These are phyloP conservation scores for Steinernema scapterisci DNA, from an alignment of 2,888 invertebrate species.

Conservation along the genomic window DNA sequence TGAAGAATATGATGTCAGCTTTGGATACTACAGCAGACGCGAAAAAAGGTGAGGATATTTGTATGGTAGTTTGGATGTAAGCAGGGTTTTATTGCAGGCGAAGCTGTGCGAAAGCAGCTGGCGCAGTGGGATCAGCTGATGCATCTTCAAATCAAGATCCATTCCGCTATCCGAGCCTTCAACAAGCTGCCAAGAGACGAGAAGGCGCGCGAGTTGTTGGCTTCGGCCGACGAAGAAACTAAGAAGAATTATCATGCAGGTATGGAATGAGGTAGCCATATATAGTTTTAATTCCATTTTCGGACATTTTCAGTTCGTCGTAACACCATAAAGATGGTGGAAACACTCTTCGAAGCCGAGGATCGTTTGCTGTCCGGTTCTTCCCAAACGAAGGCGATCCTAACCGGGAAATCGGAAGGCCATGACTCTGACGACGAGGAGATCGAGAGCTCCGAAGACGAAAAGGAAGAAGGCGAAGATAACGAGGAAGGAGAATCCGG, in stretches of 20 bases:
- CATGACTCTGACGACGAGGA: constrained; percentile 56
- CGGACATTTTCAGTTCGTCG: constrained; percentile 37
- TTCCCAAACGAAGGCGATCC: constrained; percentile 35
- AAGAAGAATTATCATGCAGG: constrained; percentile 43
- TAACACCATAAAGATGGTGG: constrained; percentile 45
- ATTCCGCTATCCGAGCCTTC: constrained; percentile 48
- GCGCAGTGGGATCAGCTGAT: constrained; percentile 58
- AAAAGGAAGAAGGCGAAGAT: constrained; percentile 42
- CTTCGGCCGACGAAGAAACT: constrained; percentile 44
- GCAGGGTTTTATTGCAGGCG: constrained; percentile 40
- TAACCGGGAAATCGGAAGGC: constrained; percentile 27
- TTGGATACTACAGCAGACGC: background rate
- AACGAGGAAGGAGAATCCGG: constrained; percentile 39
- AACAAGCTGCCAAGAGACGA: constrained; percentile 59
- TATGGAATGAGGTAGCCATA: constrained; percentile 23
- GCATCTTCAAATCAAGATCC: constrained; percentile 44
- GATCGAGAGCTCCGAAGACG: constrained; percentile 61
- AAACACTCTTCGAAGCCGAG: constrained; percentile 39
- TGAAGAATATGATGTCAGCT: background rate
- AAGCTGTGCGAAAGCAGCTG: constrained; percentile 48
- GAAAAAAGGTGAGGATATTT: background rate
- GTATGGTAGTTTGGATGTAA: too few species aligned
- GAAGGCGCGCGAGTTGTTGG: constrained; percentile 42
- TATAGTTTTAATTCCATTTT: background rate
- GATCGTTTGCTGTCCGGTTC: constrained; percentile 29